phyloP scores from a whole-genome alignment of 2,797 vertebrate genomes.

The Catamblyrhynchus diadema region DNA sequence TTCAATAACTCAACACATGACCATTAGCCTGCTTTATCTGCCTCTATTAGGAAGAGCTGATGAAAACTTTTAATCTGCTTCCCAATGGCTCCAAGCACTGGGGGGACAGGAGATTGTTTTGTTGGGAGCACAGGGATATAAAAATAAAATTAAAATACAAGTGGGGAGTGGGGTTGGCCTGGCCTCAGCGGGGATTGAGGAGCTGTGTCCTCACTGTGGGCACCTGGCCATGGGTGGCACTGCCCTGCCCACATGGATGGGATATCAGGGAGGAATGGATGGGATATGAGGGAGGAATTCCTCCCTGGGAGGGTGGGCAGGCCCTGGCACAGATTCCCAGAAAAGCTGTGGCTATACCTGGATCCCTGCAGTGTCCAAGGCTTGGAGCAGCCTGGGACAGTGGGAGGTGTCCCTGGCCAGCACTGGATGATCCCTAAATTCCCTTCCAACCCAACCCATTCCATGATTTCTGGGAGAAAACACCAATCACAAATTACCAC shows the following conservation, averaged over 20 bases:
- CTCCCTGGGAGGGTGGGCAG: neutral
- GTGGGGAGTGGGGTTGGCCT: fast-evolving
- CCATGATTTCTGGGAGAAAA: neutral
- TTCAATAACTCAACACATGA: slow-evolving; percentile 71
- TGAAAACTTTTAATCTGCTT: slow-evolving; percentile 69
- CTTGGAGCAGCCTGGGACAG: fast-evolving
- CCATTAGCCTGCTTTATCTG: slow-evolving; percentile 68
- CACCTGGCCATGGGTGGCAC: fast-evolving
- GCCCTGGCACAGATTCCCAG: neutral
- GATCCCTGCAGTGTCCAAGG: neutral
- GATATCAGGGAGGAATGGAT: no score
- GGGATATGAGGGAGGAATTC: neutral
- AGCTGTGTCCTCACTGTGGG: neutral
- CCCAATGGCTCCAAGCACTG: slow-evolving; percentile 7
- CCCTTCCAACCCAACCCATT: neutral
- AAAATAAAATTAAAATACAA: neutral
- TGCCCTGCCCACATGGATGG: neutral
- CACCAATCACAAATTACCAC: neutral
- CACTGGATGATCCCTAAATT: neutral
- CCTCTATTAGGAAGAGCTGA: slow-evolving; percentile 47
- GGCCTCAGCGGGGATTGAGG: neutral
- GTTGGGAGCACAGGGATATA: neutral
- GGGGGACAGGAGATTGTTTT: neutral
- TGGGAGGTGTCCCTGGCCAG: neutral
- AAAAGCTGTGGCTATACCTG: neutral